Conservation (phyloP, 1,140 invertebrate genomes). For the Pomacea maculata region DNA sequence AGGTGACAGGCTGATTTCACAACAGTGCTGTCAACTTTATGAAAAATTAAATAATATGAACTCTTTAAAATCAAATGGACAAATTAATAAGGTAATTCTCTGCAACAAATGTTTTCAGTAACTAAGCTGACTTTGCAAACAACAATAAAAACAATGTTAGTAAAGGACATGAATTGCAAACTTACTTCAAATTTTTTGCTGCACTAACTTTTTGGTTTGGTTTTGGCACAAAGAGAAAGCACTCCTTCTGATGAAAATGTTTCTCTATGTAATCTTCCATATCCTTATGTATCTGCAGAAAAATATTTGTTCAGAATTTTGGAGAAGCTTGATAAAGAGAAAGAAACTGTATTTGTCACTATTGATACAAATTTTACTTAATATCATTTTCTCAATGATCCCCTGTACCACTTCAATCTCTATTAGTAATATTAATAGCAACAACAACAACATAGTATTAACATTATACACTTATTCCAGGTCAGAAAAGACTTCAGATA, state of each 20-base stretch:
- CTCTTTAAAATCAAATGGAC: too few species aligned
- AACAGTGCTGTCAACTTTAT: too few species aligned
- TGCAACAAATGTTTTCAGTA: background rate
- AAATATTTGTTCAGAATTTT: background rate
- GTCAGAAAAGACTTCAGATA: background rate
- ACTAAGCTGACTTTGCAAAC: background rate
- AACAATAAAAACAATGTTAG: background rate
- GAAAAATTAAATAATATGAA: too few species aligned
- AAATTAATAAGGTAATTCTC: background rate
- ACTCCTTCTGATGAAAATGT: slow-evolving; percentile 49
- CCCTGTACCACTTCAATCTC: too few species aligned
- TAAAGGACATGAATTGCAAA: background rate
- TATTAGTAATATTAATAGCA: slow-evolving; percentile 6
- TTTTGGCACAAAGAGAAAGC: slow-evolving; percentile 46
- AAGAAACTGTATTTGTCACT: too few species aligned
- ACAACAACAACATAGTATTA: background rate
- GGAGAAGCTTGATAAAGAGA: too few species aligned
- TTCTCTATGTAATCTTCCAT: slow-evolving; percentile 34
- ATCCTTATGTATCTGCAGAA: slow-evolving; percentile 36
- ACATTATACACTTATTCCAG: background rate
- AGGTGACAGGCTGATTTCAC: too few species aligned
- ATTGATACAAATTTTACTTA: too few species aligned
- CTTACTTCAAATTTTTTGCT: slow-evolving; percentile 8
- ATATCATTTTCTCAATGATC: too few species aligned
- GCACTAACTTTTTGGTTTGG: slow-evolving; percentile 34